A percentile compares a stretch with the other conserved stretches of the same genome.
phyloP scores from a whole-genome alignment of 2,113 vertebrate species.

The Propithecus coquereli region DNA sequence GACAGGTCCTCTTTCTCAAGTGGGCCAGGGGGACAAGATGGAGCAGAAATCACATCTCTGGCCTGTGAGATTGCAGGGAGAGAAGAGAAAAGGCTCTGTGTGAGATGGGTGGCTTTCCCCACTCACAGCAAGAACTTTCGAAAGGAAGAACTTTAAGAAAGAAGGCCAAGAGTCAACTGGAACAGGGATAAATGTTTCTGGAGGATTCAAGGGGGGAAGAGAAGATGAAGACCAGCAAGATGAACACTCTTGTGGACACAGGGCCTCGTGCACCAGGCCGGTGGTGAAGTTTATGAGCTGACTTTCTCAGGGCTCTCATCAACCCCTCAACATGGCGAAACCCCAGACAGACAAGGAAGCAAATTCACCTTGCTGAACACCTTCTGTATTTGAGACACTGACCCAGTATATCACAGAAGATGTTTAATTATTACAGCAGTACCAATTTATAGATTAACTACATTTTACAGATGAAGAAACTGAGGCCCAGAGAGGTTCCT shows the following conservation, averaged over 20 bases:
- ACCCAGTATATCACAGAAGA: not conserved
- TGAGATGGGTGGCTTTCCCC: not conserved
- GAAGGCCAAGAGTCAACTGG: not conserved
- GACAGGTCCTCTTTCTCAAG: not conserved
- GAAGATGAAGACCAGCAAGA: not conserved
- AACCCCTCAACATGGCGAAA: not conserved
- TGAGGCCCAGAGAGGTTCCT: not conserved
- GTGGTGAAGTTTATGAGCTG: not conserved
- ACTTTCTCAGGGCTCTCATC: not conserved
- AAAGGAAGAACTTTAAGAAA: not conserved
- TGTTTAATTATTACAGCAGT: not conserved
- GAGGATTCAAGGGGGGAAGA: not conserved
- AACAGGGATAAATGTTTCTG: not conserved
- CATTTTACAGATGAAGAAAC: not conserved
- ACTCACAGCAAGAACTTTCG: not conserved
- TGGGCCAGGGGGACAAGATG: not conserved
- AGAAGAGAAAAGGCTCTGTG: not conserved
- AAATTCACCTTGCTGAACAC: not conserved
- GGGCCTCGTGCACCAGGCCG: not conserved
- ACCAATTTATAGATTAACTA: not conserved
- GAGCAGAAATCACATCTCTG: not conserved
- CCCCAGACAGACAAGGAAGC: not conserved
- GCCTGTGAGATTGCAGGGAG: not conserved
- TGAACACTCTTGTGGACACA: not conserved
- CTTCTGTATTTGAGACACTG: not conserved